These are phyloP conservation scores for Catharus minimus DNA, from an alignment of 2,113 vertebrate genomes.

Conservation along the genomic window DNA sequence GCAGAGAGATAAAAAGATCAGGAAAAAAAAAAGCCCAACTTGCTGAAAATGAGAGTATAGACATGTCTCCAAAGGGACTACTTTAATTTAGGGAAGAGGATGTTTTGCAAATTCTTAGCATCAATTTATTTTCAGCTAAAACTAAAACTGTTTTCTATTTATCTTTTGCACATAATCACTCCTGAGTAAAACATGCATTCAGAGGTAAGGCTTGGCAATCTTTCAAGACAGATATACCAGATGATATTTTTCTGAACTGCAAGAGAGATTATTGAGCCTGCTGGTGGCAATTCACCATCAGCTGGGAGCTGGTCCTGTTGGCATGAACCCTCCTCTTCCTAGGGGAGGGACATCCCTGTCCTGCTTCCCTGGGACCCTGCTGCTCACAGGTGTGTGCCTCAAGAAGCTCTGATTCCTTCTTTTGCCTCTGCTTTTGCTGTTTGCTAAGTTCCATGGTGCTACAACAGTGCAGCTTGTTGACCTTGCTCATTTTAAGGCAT, in stretches of 20 bases:
- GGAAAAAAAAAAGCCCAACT: not conserved
- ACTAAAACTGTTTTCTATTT: constrained; percentile 27
- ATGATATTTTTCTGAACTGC: not conserved
- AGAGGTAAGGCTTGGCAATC: not conserved
- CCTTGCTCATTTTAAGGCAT: not conserved
- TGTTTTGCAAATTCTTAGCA: constrained; percentile 13
- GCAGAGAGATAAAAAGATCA: not conserved
- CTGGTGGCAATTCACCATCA: not conserved
- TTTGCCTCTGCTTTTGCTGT: not conserved
- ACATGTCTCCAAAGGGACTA: not conserved
- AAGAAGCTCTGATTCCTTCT: not conserved
- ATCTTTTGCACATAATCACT: not conserved
- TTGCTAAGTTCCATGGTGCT: not conserved
- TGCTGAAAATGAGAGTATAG: not conserved
- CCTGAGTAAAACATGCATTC: not conserved
- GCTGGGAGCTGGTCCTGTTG: not conserved
- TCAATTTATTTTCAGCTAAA: constrained; percentile 9
- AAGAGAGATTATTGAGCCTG: not conserved
- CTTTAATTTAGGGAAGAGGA: constrained; percentile 5
- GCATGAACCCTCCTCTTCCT: not conserved
- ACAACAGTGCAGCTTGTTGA: not conserved
- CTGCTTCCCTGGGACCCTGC: not conserved
- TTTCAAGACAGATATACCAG: not conserved
- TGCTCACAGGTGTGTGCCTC: not conserved
- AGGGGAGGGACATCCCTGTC: not conserved